Base-by-base conservation (phyloP, 2,888 invertebrate species). In the Hypercompe scribonia region DNA sequence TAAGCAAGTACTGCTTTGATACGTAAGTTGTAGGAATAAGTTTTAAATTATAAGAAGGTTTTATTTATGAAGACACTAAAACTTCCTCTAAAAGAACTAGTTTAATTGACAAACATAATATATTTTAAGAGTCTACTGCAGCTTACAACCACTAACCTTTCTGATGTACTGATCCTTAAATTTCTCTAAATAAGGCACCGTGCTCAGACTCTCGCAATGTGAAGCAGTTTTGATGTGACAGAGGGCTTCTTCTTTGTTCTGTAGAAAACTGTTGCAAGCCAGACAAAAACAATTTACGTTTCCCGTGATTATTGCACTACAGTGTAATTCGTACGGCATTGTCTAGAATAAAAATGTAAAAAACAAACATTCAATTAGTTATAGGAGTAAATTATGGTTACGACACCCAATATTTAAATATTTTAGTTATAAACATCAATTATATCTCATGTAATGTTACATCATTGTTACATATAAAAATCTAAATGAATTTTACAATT, bases 81-180 rank as follows among this genome's bases (percentile, higher is more conserved):
- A 24, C 24, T 50, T 5, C 5, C 24, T 24, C 18, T 5, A 7
- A 4, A 50, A 8, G 8, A 7, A 50, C 0, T 50, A 50, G 24
- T 50, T 24, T 24, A 7, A 2, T 50, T n/a, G n/a, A 50, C 24
- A 46, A 46, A 4, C 46, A 42, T 42, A 54, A 24, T 24, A n/a
- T 1, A 54, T n/a, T 54, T 24, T 24, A 28, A 28, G 4, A 58
- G 15, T 28, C 28, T 28, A 31, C 4, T 61, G 31, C 28, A 61
- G 18, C 1, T 61, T 61, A 61, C 31, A 61, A 18, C 2, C 18
- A 74, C 67, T 75, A 75, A 91, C 92, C 90, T 90, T 91, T 68
- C 90, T 81, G 46, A 92, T 88, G 31, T 84, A 75, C 68, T 92
- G 89, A 69, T 84, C 80, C 61, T 86, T 78, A 77, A 86, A 90